Percentiles rank a stretch among this genome's conserved stretches.
These are phyloP conservation scores for Panurus biarmicus DNA, from an alignment of 2,113 vertebrate genomes.

Conservation along the genomic window DNA sequence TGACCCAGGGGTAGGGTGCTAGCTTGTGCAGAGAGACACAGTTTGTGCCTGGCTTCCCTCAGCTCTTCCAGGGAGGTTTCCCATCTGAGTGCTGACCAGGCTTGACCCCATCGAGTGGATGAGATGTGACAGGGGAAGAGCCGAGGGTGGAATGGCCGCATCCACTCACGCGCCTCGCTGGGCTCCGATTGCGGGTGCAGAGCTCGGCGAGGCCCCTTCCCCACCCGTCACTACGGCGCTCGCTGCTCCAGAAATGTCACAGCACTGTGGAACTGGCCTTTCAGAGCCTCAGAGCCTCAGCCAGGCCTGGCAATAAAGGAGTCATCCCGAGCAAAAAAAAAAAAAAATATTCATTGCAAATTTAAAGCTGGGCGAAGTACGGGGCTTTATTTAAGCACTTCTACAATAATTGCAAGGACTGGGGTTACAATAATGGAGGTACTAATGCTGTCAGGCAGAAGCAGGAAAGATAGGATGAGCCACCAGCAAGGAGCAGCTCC, in stretches of 20 bases:
- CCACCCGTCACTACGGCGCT: no score
- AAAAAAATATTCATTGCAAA: background rate
- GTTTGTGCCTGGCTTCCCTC: background rate
- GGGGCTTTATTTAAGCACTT: background rate
- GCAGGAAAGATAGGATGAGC: background rate
- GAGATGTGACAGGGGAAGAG: background rate
- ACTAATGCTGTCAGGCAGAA: background rate
- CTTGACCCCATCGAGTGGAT: background rate
- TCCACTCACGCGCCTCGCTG: no score
- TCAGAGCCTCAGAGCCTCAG: rapidly evolving
- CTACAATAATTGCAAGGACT: background rate
- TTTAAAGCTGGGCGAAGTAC: background rate
- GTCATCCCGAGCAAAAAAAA: background rate
- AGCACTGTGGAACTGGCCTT: background rate
- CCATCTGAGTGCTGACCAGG: background rate
- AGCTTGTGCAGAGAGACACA: background rate
- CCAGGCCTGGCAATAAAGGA: background rate
- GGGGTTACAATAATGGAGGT: background rate
- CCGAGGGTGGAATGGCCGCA: background rate
- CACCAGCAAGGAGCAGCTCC: background rate
- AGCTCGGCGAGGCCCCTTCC: no score
- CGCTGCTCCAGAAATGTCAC: background rate
- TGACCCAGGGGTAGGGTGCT: background rate
- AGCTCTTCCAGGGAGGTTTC: background rate
- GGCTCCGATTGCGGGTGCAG: no score